Conservation (phyloP, 2,888 invertebrate species). For the Tryphoninae sp. region DNA sequence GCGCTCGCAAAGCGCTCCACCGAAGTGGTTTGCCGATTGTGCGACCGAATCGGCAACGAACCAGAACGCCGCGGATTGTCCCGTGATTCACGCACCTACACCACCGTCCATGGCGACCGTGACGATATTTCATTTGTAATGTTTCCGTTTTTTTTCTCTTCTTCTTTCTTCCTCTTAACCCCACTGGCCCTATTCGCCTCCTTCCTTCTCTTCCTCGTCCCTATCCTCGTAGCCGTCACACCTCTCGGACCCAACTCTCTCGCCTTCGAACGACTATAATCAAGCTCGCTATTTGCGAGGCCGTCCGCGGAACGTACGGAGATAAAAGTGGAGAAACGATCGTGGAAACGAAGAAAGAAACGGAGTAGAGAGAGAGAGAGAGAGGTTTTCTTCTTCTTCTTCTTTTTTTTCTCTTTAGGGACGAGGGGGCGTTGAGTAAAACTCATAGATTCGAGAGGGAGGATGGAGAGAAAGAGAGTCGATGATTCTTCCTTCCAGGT, state of each 20-base stretch:
- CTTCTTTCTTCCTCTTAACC: background rate
- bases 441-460: constrained; percentile 59
- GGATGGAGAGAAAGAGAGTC: constrained; percentile 66
- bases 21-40: constrained; percentile 49
- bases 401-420: constrained; percentile 30
- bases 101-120: constrained; percentile 24
- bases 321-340: constrained; percentile 41
- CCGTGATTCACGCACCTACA: constrained; percentile 26
- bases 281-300: constrained; percentile 57
- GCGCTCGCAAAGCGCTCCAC: background rate
- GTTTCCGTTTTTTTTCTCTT: constrained; percentile 15
- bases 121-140: constrained; percentile 65
- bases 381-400: constrained; percentile 17
- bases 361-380: constrained; percentile 19
- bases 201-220: constrained; percentile 25
- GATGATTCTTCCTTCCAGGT: constrained; percentile 72
- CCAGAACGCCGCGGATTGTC: constrained; percentile 30
- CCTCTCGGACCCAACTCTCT: constrained; percentile 47
- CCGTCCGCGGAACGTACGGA: constrained; percentile 35
- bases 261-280: constrained; percentile 62
- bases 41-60: constrained; percentile 42
- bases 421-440: constrained; percentile 18
- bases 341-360: constrained; percentile 38
- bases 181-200: constrained; percentile 2
- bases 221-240: background rate